Evolutionary conservation across 2,888 invertebrate genomes (phyloP), one percentile per base, ranked within the genome.

Genomic region (Apodemia mormo): DNA sequence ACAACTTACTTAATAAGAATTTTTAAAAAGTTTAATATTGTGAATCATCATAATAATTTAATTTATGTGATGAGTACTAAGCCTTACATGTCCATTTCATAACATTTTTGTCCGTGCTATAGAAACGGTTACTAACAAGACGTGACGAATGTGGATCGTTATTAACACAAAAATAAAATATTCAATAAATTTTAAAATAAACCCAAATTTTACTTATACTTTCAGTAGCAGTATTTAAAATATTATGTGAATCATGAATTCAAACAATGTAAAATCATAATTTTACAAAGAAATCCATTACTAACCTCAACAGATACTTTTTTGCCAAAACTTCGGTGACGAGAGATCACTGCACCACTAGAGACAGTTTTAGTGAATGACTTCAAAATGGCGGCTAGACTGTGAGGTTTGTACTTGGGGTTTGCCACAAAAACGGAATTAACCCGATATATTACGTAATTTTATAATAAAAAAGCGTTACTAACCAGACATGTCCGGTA

Each of bases 71-170:
- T 56, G n/a, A 56, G 56, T 56, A 56, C n/a, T 56, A 56, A 56
- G 56, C 56, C 56, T 56, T 56, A 56, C 56, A 22, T 56, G 56
- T 56, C 56, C 56, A 29, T 56, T 56, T 22, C 29, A 29, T 22
- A 56, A 56, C 56, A 56, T 56, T 56, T 56, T 56, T 56, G 56
- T 56, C 56, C 22, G 29, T 56, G 29, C 29, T 56, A 56, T 29
- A 56, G 56, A 56, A 56, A 56, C 56, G 56, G 56, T 56, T 56
- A 56, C 56, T 56, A 56, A 56, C 56, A 22, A 56, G 56, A 56
- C 56, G 56, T 56, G 56, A 56, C 56, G 56, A 56, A 29, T 56
- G 7, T 2, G 22, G 43, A 43, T 43, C 56, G 56, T 56, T 56
- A 56, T 56, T 56, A 56, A 56, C 29, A 29, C 22, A 56, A 56